These are phyloP conservation scores for Haemorhous mexicanus DNA, from an alignment of 2,113 vertebrate species.

Conservation along the genomic window DNA sequence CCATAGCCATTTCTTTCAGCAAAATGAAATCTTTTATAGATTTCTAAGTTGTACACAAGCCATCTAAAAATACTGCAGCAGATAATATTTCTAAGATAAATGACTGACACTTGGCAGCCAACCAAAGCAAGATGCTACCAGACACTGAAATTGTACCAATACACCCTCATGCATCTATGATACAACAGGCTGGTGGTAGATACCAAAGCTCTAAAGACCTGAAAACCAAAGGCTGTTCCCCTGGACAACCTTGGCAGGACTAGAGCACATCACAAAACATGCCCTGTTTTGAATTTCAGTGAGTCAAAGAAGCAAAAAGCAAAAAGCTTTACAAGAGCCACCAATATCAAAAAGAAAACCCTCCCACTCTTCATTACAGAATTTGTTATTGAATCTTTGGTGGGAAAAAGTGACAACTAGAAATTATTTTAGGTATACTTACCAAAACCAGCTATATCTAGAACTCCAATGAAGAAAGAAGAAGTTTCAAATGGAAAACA, in stretches of 20 bases:
- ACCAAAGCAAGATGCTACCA: neutral
- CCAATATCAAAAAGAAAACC: neutral
- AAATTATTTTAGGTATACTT: constrained; percentile 29
- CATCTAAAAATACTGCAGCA: neutral
- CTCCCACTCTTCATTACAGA: neutral
- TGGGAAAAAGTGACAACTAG: neutral
- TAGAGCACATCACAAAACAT: neutral
- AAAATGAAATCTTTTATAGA: neutral
- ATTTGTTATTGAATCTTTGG: neutral
- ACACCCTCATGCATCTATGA: neutral
- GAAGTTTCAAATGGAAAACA: constrained; percentile 96
- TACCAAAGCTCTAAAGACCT: neutral
- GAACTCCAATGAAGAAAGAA: constrained; percentile 92
- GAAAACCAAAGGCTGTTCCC: neutral
- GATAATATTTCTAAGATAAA: neutral
- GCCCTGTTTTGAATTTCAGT: neutral
- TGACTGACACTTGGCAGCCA: neutral
- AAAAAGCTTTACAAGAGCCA: neutral
- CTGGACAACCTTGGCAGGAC: neutral
- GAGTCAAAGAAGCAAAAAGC: neutral
- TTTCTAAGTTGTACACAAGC: neutral
- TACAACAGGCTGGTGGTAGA: neutral
- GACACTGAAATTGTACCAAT: neutral
- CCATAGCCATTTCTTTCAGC: neutral
- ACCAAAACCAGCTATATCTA: constrained; percentile 99